Conservation (phyloP, 2,888 invertebrate genomes). For the Esperia sulphurella region DNA sequence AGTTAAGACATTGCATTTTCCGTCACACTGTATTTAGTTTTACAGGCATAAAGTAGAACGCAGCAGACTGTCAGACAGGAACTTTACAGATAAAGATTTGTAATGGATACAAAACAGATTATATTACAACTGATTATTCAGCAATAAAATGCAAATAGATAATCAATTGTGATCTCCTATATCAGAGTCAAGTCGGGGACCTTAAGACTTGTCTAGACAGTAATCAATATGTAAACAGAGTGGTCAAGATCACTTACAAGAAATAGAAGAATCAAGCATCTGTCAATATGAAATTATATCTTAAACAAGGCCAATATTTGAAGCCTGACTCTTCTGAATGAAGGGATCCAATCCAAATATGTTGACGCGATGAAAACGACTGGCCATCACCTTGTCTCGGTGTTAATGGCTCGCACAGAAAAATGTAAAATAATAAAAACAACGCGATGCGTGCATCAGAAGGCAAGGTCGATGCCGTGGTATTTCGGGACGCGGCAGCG, state of each 20-base stretch:
- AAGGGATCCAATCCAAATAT: neutral
- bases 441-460: constrained; percentile 60
- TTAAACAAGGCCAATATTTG: neutral
- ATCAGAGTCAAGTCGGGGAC: too few relatives aligned
- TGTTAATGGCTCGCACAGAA: constrained; percentile 47
- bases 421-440: constrained; percentile 70
- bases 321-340: neutral
- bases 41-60: too few relatives aligned
- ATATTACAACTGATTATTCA: too few relatives aligned
- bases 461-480: constrained; percentile 71
- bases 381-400: constrained; percentile 62
- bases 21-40: too few relatives aligned
- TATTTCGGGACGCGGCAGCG: constrained; percentile 65
- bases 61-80: too few relatives aligned
- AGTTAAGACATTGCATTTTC: neutral
- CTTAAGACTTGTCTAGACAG: too few relatives aligned
- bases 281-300: neutral
- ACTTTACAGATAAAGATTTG: too few relatives aligned
- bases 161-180: too few relatives aligned
- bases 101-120: too few relatives aligned
- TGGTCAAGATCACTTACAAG: too few relatives aligned
- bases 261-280: neutral
- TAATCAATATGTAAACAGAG: too few relatives aligned
- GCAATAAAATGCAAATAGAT: too few relatives aligned
- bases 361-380: constrained; percentile 8